A percentile compares a stretch with the other conserved stretches of the same genome.
phyloP scores from a whole-genome alignment of 2,797 vertebrate genomes.

The Myotis myotis region DNA sequence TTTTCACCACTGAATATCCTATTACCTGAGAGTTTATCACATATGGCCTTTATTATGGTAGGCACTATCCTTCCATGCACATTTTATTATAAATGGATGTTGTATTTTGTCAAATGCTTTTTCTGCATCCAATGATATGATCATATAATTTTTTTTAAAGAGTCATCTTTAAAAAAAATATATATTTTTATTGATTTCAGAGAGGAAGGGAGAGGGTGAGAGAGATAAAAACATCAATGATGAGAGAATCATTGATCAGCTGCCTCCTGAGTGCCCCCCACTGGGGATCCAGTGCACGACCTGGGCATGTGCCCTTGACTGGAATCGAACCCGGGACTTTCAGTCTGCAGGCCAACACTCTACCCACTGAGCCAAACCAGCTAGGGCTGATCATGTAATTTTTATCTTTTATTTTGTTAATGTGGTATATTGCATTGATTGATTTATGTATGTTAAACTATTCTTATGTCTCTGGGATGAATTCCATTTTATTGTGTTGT shows the following conservation, averaged over 20 bases:
- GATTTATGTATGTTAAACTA: background rate
- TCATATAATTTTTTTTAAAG: background rate
- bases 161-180: too few species aligned
- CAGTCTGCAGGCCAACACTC: too few species aligned
- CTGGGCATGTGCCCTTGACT: too few species aligned
- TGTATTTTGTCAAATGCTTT: background rate
- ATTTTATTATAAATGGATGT: background rate
- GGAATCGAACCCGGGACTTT: too few species aligned
- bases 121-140: background rate
- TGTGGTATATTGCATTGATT: background rate
- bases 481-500: background rate
- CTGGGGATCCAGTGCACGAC: too few species aligned
- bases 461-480: background rate
- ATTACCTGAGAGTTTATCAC: background rate
- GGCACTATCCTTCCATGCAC: background rate
- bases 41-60: background rate
- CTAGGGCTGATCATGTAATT: background rate
- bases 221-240: too few species aligned
- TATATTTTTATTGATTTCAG: too few species aligned
- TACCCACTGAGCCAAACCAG: too few species aligned
- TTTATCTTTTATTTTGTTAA: background rate
- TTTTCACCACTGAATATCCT: background rate
- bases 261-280: too few species aligned
- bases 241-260: too few species aligned
- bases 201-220: too few species aligned